Percentiles rank a stretch among this genome's conserved stretches.
Evolutionary conservation across 2,888 invertebrate species (phyloP).

Genomic region (Clitarchus hookeri): DNA sequence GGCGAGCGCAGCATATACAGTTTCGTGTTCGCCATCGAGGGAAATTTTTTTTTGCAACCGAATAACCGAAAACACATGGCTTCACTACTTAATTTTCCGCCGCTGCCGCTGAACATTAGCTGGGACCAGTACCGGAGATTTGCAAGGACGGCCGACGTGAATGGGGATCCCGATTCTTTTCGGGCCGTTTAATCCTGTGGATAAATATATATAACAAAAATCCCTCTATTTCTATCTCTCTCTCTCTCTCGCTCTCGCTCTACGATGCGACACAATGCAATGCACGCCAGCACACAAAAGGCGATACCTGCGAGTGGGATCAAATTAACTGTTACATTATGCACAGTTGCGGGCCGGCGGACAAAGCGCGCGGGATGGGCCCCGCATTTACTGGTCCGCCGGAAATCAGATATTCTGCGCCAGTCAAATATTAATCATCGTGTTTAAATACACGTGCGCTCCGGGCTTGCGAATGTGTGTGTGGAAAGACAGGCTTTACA

Average conservation of each 20-base stretch:
- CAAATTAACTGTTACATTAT: constrained; percentile 14
- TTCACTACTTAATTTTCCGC: no score
- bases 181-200: neutral
- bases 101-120: no score
- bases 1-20: no score
- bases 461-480: neutral
- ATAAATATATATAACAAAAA: neutral
- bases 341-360: neutral
- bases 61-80: no score
- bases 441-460: neutral
- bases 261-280: neutral
- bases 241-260: no score
- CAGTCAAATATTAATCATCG: constrained; percentile 9
- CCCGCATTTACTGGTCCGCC: neutral
- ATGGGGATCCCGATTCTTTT: neutral
- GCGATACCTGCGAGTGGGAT: constrained; percentile 6
- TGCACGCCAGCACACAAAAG: neutral
- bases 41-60: no score
- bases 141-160: no score
- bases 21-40: no score
- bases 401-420: neutral
- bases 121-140: no score
- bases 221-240: neutral
- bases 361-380: neutral
- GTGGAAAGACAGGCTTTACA: neutral